Percentiles rank a stretch among this genome's conserved stretches.
phyloP scores from a whole-genome alignment of 2,797 vertebrate genomes.

The Siniperca obscura region DNA sequence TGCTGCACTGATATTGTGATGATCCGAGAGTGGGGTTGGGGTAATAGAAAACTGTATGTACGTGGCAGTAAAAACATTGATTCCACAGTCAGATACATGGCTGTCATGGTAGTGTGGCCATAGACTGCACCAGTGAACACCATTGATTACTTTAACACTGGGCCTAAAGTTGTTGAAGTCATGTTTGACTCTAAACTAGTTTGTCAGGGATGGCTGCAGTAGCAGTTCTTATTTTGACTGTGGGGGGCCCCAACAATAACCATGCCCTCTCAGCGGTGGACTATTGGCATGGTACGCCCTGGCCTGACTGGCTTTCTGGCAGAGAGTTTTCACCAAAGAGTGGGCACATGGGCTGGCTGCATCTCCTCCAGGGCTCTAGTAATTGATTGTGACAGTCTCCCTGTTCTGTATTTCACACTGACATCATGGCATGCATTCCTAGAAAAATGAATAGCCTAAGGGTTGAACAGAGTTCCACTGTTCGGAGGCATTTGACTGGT shows the following conservation, averaged over 20 bases:
- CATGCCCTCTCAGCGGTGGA: constrained; percentile 11
- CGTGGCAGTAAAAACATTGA: background rate
- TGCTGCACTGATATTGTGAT: background rate
- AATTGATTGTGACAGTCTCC: constrained; percentile 78
- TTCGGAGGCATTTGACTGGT: constrained; percentile 65
- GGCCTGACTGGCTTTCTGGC: constrained; percentile 37
- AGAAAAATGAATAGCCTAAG: constrained; percentile 65
- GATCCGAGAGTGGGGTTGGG: background rate
- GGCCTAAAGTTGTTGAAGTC: constrained; percentile 13
- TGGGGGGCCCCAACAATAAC: constrained; percentile 4
- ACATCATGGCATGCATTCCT: constrained; percentile 74
- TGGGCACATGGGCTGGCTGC: constrained; percentile 57
- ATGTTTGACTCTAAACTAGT: constrained; percentile 22
- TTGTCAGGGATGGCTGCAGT: constrained; percentile 14
- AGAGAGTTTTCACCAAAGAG: constrained; percentile 58
- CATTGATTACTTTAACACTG: background rate
- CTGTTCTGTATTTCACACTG: constrained; percentile 77
- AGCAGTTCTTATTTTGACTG: constrained; percentile 25
- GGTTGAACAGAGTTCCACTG: constrained; percentile 69
- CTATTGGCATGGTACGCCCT: constrained; percentile 37
- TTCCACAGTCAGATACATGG: background rate
- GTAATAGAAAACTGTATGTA: background rate
- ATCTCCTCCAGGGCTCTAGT: constrained; percentile 67
- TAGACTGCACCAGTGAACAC: constrained; percentile 5
- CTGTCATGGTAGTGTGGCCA: background rate